These are phyloP conservation scores for Catharus minimus DNA, from an alignment of 2,113 vertebrate genomes.

Conservation along the genomic window DNA sequence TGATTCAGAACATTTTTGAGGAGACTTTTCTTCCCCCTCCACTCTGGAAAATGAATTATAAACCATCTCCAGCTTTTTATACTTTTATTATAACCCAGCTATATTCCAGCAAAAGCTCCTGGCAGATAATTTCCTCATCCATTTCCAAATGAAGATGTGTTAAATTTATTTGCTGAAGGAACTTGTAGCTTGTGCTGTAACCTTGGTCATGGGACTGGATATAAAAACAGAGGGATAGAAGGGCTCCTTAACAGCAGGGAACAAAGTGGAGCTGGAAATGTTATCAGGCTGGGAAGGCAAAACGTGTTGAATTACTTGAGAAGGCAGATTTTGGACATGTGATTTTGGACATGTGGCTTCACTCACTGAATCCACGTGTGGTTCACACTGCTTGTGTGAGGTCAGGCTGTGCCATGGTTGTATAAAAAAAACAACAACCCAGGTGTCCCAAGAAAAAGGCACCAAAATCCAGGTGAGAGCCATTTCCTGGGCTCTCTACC, in stretches of 20 bases:
- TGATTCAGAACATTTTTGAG: conserved; percentile 28
- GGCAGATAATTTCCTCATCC: conserved; percentile 50
- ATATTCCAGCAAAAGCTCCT: conserved; percentile 45
- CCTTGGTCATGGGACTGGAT: conserved; percentile 53
- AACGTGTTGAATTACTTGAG: conserved; percentile 8
- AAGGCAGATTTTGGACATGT: conserved; percentile 14
- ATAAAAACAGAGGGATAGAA: conserved; percentile 35
- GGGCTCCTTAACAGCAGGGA: conserved; percentile 4
- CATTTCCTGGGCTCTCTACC: neutral
- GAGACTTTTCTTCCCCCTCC: neutral
- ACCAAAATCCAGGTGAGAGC: neutral
- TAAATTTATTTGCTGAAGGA: conserved; percentile 66
- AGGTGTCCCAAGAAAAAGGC: neutral
- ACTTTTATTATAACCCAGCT: conserved; percentile 40
- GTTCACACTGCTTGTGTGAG: neutral
- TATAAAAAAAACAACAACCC: neutral
- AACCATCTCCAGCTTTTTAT: conserved; percentile 46
- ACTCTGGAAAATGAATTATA: conserved; percentile 71
- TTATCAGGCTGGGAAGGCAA: conserved; percentile 25
- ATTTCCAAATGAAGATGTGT: conserved; percentile 67
- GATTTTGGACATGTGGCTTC: conserved; percentile 33
- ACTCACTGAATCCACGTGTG: neutral
- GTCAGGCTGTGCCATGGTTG: neutral
- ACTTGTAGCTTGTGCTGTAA: conserved; percentile 21
- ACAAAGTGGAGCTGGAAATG: conserved; percentile 50